Conservation (phyloP, 2,797 vertebrate species). For the Ctenopoma multispine region DNA sequence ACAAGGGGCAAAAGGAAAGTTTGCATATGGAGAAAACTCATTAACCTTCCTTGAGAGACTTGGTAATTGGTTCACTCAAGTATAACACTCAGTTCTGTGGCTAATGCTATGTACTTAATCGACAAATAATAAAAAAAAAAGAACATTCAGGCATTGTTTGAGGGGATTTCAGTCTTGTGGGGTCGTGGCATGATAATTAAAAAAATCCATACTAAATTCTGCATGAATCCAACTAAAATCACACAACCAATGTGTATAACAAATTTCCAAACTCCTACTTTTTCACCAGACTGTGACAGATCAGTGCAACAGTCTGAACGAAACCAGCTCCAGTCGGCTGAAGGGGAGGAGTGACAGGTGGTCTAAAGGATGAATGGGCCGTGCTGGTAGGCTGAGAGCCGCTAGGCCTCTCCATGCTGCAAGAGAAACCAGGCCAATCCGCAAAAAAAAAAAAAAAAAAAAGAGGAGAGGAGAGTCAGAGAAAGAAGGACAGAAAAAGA, state of each 20-base stretch:
- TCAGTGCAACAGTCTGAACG: constrained; percentile 37
- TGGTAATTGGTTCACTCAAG: constrained; percentile 32
- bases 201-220: not conserved
- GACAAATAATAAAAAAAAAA: not conserved
- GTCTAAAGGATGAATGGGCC: constrained; percentile 65
- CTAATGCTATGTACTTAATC: not conserved
- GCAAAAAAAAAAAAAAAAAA: no score
- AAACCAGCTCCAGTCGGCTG: constrained; percentile 36
- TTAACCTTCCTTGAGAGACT: constrained; percentile 55
- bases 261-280: constrained; percentile 1
- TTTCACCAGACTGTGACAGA: constrained; percentile 23
- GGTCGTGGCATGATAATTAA: not conserved
- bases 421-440: constrained; percentile 67
- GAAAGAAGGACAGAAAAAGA: constrained; percentile 50
- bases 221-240: not conserved
- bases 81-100: constrained; percentile 13
- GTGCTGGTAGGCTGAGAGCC: constrained; percentile 47
- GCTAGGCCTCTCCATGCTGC: constrained; percentile 42
- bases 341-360: constrained; percentile 66
- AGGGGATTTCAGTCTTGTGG: not conserved
- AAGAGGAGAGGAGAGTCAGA: constrained; percentile 7
- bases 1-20: constrained; percentile 31
- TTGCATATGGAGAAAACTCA: constrained; percentile 45
- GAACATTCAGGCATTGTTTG: not conserved
- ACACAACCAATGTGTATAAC: not conserved